Conservation (phyloP, 2,797 vertebrate species). For the Enteromius unitaeniatus region DNA sequence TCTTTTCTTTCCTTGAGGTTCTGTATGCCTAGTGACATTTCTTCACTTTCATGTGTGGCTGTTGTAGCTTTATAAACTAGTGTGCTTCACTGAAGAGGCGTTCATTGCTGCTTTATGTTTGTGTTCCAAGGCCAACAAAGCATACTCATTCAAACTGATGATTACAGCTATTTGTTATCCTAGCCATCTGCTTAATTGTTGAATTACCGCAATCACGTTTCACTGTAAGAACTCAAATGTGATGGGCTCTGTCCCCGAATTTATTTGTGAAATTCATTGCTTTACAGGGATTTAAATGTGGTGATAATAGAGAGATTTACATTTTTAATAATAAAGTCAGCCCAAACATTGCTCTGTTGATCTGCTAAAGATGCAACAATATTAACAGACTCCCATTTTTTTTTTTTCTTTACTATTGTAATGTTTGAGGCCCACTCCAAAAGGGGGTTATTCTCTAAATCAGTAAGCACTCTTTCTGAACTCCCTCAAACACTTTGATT, state of each 20-base stretch:
- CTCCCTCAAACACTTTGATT: neutral
- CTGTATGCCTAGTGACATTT: neutral
- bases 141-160: neutral
- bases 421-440: neutral
- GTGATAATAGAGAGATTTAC: neutral
- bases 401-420: neutral
- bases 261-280: neutral
- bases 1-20: constrained; percentile 12
- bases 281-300: neutral
- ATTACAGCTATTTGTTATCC: constrained; percentile 22
- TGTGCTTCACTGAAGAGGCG: constrained; percentile 7
- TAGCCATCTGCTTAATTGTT: constrained; percentile 11
- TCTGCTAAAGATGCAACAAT: neutral
- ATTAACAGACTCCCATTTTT: neutral
- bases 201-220: constrained; percentile 5
- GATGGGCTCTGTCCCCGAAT: too few relatives aligned
- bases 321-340: neutral
- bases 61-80: constrained; percentile 5
- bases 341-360: neutral
- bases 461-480: neutral
- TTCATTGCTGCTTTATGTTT: constrained; percentile 16
- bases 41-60: constrained; percentile 8
- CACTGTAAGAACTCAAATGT: neutral
- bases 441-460: neutral
- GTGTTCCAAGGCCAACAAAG: constrained; percentile 4